Percentiles rank a stretch among this genome's conserved stretches.
Evolutionary conservation across 1,140 invertebrate species (phyloP).

Genomic region (Homarus americanus): DNA sequence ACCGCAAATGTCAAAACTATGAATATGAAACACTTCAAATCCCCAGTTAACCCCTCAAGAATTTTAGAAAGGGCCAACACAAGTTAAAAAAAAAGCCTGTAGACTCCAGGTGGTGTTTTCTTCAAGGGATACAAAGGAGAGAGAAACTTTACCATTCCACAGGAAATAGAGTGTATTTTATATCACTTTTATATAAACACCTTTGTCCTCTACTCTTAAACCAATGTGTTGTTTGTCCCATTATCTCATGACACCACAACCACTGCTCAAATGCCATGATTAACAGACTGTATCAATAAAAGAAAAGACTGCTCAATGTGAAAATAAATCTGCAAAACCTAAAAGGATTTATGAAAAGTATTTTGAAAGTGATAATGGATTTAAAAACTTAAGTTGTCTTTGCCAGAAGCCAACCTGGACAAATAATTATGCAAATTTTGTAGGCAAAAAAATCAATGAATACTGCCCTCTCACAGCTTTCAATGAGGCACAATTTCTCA

Average conservation of each 20-base stretch:
- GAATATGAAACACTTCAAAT: too few relatives aligned
- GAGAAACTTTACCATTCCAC: slow-evolving; percentile 52
- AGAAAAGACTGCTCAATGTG: slow-evolving; percentile 39
- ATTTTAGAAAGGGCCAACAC: too few relatives aligned
- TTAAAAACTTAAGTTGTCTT: slow-evolving; percentile 36
- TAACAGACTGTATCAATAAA: slow-evolving; percentile 56
- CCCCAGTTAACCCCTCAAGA: too few relatives aligned
- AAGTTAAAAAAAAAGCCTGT: too few relatives aligned
- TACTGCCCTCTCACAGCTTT: slow-evolving; percentile 51
- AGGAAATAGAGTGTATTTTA: slow-evolving; percentile 73
- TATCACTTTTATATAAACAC: slow-evolving; percentile 74
- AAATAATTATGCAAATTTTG: slow-evolving; percentile 35
- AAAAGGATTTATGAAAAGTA: slow-evolving; percentile 35
- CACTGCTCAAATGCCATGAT: slow-evolving; percentile 66
- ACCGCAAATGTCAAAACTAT: too few relatives aligned
- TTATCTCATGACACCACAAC: slow-evolving; percentile 68
- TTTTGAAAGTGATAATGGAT: slow-evolving; percentile 29
- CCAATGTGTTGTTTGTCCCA: slow-evolving; percentile 65
- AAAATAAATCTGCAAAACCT: slow-evolving; percentile 48
- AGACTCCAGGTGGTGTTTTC: too few relatives aligned
- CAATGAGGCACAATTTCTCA: slow-evolving; percentile 67
- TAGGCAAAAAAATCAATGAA: slow-evolving; percentile 60
- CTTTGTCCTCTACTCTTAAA: slow-evolving; percentile 72
- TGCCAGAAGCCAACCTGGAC: slow-evolving; percentile 35
- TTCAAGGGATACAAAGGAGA: background rate